A percentile compares a stretch with the other conserved stretches of the same genome.
These are phyloP conservation scores for Eriosoma lanigerum DNA, from an alignment of 1,140 invertebrate genomes.

Conservation along the genomic window DNA sequence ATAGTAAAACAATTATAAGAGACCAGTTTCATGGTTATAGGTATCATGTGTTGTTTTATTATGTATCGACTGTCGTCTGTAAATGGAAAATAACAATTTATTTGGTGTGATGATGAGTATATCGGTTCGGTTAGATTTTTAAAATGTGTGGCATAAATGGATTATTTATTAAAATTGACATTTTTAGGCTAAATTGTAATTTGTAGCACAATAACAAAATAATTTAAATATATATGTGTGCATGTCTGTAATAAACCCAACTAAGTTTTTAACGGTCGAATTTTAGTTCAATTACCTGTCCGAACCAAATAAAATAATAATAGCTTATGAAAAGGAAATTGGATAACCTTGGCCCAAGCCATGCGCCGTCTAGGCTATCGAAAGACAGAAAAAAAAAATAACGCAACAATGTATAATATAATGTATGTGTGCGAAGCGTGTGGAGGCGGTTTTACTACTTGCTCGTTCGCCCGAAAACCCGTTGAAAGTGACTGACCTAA, in stretches of 20 bases:
- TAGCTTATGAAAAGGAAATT: slow-evolving; percentile 45
- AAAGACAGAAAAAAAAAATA: slow-evolving; percentile 17
- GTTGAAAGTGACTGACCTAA: slow-evolving; percentile 16
- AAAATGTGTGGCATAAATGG: too few relatives aligned
- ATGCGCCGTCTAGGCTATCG: background rate
- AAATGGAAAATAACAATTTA: background rate
- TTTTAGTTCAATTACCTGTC: slow-evolving; percentile 38
- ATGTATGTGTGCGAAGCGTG: background rate
- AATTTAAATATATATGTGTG: too few relatives aligned
- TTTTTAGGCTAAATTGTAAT: too few relatives aligned
- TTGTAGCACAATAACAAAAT: too few relatives aligned
- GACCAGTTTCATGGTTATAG: too few relatives aligned
- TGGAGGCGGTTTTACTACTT: slow-evolving; percentile 27
- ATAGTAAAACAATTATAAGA: too few relatives aligned
- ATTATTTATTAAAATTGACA: too few relatives aligned
- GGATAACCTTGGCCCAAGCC: slow-evolving; percentile 34
- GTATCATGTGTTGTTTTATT: too few relatives aligned
- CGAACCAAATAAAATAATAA: slow-evolving; percentile 45
- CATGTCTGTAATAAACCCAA: background rate
- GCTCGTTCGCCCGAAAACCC: background rate
- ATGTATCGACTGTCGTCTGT: background rate
- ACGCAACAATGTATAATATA: slow-evolving; percentile 19
- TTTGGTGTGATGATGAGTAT: too few relatives aligned
- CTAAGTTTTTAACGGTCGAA: slow-evolving; percentile 25
- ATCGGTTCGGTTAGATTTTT: too few relatives aligned